Conservation (phyloP, 2,888 invertebrate species). For the Lymantria monacha region DNA sequence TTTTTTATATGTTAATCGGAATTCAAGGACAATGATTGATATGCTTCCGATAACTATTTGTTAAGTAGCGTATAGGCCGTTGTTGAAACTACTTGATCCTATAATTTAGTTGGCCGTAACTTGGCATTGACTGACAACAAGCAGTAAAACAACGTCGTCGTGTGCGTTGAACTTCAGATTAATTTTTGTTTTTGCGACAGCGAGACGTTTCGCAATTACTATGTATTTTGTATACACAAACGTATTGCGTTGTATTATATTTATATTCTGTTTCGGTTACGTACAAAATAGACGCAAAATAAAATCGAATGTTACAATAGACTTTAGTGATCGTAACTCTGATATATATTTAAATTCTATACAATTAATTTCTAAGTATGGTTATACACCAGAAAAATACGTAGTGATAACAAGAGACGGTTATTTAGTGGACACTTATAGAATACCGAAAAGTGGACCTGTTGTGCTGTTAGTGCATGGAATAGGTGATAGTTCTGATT, state of each 20-base stretch:
- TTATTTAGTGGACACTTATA: slow-evolving; percentile 54
- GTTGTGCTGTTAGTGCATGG: slow-evolving; percentile 66
- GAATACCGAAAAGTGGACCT: slow-evolving; percentile 58
- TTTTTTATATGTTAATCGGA: neutral
- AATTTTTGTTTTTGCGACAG: slow-evolving; percentile 37
- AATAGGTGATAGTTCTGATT: slow-evolving; percentile 68
- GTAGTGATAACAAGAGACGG: slow-evolving; percentile 61
- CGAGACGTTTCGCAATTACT: slow-evolving; percentile 40
- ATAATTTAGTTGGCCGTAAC: slow-evolving; percentile 26
- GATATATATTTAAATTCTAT: slow-evolving; percentile 57
- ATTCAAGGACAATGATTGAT: neutral
- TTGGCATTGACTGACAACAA: slow-evolving; percentile 45
- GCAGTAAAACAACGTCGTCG: slow-evolving; percentile 32
- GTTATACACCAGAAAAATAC: slow-evolving; percentile 50
- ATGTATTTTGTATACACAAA: slow-evolving; percentile 40
- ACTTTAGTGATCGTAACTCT: slow-evolving; percentile 39
- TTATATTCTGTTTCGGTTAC: slow-evolving; percentile 39
- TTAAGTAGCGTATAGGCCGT: slow-evolving; percentile 28
- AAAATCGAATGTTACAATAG: slow-evolving; percentile 19
- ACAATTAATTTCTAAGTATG: slow-evolving; percentile 58
- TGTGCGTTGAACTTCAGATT: slow-evolving; percentile 27
- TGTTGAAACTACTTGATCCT: slow-evolving; percentile 35
- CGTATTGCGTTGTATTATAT: slow-evolving; percentile 30
- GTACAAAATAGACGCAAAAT: slow-evolving; percentile 30
- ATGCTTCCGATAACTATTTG: slow-evolving; percentile 14